These are phyloP conservation scores for Bombylius major DNA, from an alignment of 2,888 invertebrate species.

Conservation along the genomic window DNA sequence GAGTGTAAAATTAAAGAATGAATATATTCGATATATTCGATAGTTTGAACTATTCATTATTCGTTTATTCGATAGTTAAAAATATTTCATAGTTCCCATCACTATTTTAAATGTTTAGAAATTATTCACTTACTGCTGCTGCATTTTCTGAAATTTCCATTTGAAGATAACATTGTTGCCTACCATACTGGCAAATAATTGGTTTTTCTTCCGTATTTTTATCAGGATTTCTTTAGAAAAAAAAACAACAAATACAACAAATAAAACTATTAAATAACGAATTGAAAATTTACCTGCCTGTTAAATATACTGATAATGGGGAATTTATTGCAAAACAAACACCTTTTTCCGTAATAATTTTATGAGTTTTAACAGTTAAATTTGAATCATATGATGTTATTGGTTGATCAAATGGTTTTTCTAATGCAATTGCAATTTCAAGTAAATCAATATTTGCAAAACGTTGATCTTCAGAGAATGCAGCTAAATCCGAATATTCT, in stretches of 20 bases:
- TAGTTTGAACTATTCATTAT: no score
- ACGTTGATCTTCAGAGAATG: constrained; percentile 34
- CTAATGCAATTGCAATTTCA: constrained; percentile 25
- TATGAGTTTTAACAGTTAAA: constrained; percentile 22
- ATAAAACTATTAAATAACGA: neutral
- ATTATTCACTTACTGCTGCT: constrained; percentile 23
- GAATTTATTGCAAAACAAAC: constrained; percentile 53
- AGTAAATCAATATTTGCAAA: constrained; percentile 36
- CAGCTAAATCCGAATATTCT: constrained; percentile 32
- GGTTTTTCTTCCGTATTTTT: constrained; percentile 18
- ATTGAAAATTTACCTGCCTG: constrained; percentile 1
- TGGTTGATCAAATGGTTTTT: constrained; percentile 25
- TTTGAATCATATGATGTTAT: constrained; percentile 21
- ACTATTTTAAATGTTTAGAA: neutral
- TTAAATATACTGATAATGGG: constrained; percentile 24
- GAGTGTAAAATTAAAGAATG: no score
- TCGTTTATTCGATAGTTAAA: no score
- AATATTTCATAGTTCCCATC: no score
- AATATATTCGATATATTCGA: no score
- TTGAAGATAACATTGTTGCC: constrained; percentile 31
- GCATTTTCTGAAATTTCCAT: constrained; percentile 31
- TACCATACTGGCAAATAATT: constrained; percentile 28
- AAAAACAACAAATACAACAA: neutral
- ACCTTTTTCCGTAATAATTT: constrained; percentile 52
- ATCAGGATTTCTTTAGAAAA: constrained; percentile 16